These are phyloP conservation scores for Papilio demoleus DNA, from an alignment of 2,888 invertebrate genomes.

Conservation along the genomic window DNA sequence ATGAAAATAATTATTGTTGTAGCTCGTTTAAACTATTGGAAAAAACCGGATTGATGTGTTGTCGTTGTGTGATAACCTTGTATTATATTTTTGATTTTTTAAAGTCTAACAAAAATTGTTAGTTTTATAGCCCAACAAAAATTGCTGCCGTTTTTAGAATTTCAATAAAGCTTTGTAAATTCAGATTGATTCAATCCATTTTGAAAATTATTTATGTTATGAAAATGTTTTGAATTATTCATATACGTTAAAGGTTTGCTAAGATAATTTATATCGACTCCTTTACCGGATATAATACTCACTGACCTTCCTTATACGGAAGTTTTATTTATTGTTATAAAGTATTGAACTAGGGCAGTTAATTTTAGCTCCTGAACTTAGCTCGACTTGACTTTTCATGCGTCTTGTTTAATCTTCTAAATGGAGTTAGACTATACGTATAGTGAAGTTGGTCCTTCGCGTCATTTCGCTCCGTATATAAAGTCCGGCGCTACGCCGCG, in stretches of 20 bases:
- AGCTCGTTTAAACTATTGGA: background rate
- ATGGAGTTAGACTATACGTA: constrained; percentile 58
- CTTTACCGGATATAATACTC: constrained; percentile 31
- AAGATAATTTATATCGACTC: constrained; percentile 15
- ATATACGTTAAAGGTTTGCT: constrained; percentile 19
- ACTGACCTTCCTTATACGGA: constrained; percentile 29
- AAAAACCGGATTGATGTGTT: no score
- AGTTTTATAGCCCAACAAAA: background rate
- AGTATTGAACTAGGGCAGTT: constrained; percentile 41
- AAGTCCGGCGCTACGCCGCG: constrained; percentile 62
- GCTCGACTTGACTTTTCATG: constrained; percentile 61
- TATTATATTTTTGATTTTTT: background rate
- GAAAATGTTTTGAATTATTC: constrained; percentile 13
- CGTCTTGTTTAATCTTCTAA: constrained; percentile 67
- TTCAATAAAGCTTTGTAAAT: background rate
- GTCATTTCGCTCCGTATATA: constrained; percentile 62
- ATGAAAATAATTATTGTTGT: background rate
- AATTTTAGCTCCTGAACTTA: constrained; percentile 51
- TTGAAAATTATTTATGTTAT: constrained; percentile 7
- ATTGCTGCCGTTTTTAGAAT: background rate
- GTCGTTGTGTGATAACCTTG: no score
- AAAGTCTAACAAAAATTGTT: background rate
- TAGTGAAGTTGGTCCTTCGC: constrained; percentile 50
- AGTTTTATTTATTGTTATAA: constrained; percentile 23
- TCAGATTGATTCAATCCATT: constrained; percentile 10